Conservation (phyloP, 2,113 vertebrate species). For the Blennius ocellaris region DNA sequence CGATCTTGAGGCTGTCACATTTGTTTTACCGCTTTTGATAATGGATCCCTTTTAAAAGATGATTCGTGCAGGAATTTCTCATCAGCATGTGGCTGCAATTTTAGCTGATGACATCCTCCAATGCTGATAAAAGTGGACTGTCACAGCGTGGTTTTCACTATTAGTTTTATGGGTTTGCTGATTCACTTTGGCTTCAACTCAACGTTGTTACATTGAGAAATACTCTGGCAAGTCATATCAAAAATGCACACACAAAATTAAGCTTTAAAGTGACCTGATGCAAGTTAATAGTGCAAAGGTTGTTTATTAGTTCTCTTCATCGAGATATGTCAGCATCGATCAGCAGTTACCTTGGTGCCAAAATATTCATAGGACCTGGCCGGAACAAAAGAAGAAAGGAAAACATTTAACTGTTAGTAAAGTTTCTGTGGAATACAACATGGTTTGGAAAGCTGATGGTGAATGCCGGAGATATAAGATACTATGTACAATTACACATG, state of each 20-base stretch:
- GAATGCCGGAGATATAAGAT: too few relatives aligned
- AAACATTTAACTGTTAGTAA: too few relatives aligned
- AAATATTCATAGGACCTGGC: too few relatives aligned
- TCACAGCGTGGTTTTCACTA: constrained; percentile 8
- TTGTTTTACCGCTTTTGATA: constrained; percentile 79
- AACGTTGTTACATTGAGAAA: background rate
- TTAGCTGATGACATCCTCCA: constrained; percentile 49
- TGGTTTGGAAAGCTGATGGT: too few relatives aligned
- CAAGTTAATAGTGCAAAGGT: background rate
- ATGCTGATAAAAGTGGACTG: constrained; percentile 37
- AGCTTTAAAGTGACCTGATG: background rate
- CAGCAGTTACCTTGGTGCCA: too few relatives aligned
- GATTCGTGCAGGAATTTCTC: constrained; percentile 50
- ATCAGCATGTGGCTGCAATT: constrained; percentile 54
- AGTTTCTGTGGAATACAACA: too few relatives aligned
- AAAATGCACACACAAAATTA: background rate
- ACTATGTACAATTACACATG: background rate
- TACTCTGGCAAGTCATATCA: background rate
- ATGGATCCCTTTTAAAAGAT: constrained; percentile 68
- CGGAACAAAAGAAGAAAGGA: too few relatives aligned
- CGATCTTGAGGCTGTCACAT: constrained; percentile 72
- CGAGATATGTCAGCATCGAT: too few relatives aligned
- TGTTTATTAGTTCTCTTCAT: too few relatives aligned
- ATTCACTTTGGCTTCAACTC: constrained; percentile 1
- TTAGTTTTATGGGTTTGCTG: constrained; percentile 26